Conservation (phyloP, 2,888 invertebrate genomes). For the Tetropium fuscum region DNA sequence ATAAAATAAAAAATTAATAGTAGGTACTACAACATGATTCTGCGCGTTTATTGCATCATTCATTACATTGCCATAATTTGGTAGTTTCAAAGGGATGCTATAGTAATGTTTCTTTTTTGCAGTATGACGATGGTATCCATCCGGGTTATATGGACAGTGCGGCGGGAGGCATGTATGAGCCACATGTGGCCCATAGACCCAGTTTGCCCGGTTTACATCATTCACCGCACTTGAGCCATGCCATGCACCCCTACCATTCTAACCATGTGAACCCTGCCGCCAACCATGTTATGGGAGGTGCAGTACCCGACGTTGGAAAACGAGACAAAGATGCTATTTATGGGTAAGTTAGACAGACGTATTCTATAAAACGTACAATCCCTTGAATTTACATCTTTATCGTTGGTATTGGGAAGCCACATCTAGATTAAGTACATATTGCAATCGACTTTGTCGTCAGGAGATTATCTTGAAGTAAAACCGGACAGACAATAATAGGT, state of each 20-base stretch:
- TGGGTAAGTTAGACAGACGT: constrained; percentile 83
- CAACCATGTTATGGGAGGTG: constrained; percentile 87
- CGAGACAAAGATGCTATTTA: constrained; percentile 99
- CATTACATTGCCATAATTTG: too few species aligned
- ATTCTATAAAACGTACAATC: too few species aligned
- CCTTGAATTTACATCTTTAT: too few species aligned
- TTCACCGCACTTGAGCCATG: constrained; percentile 85
- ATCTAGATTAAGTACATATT: too few species aligned
- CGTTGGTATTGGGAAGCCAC: too few species aligned
- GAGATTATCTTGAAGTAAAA: too few species aligned
- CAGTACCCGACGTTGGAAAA: constrained; percentile 92
- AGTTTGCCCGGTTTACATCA: constrained; percentile 78
- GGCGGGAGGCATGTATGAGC: constrained; percentile 78
- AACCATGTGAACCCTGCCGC: constrained; percentile 75
- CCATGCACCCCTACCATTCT: constrained; percentile 85
- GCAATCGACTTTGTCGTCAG: too few species aligned
- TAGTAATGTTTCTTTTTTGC: constrained; percentile 62
- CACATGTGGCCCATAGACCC: constrained; percentile 77
- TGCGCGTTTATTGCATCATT: too few species aligned
- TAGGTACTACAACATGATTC: too few species aligned
- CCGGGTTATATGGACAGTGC: constrained; percentile 89
- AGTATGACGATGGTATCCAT: constrained; percentile 96
- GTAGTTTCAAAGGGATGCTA: too few species aligned
- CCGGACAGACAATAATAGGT: too few species aligned
- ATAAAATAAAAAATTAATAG: too few species aligned